phyloP scores from a whole-genome alignment of 1,140 invertebrate genomes.

The Steinernema khuongi region DNA sequence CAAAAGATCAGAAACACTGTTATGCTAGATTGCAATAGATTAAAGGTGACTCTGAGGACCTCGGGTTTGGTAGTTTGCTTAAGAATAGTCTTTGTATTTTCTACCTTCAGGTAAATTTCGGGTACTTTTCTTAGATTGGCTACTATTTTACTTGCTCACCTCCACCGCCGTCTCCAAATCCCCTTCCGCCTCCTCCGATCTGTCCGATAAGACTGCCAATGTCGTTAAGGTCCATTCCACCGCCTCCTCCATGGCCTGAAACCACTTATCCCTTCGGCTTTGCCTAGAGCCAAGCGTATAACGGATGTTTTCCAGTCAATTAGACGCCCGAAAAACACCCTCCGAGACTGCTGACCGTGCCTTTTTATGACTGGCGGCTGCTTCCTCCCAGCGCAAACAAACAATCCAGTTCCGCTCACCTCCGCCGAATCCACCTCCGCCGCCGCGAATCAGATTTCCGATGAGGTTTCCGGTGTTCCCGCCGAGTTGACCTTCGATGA shows the following conservation, averaged over 20 bases:
- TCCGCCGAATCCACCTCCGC: not conserved
- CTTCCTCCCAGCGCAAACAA: not conserved
- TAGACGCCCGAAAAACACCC: no score
- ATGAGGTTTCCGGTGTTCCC: not conserved
- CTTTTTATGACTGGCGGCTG: not conserved
- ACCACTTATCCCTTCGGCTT: not conserved
- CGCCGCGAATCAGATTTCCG: not conserved
- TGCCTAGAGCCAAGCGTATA: no score
- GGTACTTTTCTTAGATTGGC: no score
- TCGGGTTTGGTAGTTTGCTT: no score
- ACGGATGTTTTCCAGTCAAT: no score
- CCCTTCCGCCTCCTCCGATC: not conserved
- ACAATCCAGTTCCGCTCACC: not conserved
- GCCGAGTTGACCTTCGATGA: not conserved
- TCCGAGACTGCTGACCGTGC: no score
- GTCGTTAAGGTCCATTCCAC: constrained; percentile 1
- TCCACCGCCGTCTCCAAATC: not conserved
- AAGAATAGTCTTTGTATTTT: no score
- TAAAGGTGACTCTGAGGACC: no score
- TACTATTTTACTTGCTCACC: no score
- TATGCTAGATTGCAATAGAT: no score
- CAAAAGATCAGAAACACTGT: no score
- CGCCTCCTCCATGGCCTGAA: constrained; percentile 18
- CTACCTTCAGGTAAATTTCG: no score
- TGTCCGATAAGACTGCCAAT: not conserved